Evolutionary conservation across 2,113 vertebrate species (phyloP).

Genomic region (Myotis yumanensis): DNA sequence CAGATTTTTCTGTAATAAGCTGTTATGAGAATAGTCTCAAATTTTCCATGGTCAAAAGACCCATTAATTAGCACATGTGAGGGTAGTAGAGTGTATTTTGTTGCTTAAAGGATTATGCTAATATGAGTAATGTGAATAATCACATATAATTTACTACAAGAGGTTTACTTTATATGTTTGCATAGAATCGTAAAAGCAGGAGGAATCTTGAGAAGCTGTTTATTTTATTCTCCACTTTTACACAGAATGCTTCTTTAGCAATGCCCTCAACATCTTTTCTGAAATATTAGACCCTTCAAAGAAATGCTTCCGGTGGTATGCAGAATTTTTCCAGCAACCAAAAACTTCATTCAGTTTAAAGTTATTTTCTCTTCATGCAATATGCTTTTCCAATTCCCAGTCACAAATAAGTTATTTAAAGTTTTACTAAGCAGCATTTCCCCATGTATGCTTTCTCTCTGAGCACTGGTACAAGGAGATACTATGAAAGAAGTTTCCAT

Average conservation of each 20-base stretch:
- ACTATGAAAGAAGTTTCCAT: background rate
- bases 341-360: background rate
- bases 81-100: background rate
- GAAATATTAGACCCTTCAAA: background rate
- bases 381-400: background rate
- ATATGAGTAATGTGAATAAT: background rate
- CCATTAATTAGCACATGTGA: background rate
- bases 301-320: background rate
- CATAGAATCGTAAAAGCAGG: background rate
- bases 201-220: background rate
- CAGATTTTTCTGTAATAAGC: background rate
- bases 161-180: background rate
- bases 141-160: background rate
- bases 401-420: background rate
- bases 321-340: background rate
- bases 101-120: background rate
- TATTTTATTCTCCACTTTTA: background rate
- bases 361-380: background rate
- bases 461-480: background rate
- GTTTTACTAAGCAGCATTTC: background rate
- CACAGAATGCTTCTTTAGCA: background rate
- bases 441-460: rapidly evolving
- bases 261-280: background rate
- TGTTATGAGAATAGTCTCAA: background rate
- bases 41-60: background rate